Conservation (phyloP, 2,113 vertebrate species). For the Tupaia chinensis region DNA sequence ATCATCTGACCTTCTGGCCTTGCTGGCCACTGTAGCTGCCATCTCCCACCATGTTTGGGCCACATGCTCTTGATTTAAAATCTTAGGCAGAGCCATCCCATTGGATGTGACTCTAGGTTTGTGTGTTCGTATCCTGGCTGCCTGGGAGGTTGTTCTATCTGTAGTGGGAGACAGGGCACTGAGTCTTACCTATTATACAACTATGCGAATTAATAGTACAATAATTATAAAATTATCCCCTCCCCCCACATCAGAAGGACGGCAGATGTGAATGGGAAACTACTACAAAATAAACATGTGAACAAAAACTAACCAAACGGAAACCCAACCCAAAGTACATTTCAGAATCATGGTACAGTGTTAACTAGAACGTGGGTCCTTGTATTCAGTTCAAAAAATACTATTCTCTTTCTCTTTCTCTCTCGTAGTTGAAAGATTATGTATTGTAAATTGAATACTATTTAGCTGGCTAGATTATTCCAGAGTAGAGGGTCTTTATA, state of each 20-base stretch:
- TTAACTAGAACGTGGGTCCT: neutral
- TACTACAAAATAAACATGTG: neutral
- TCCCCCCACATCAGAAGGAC: neutral
- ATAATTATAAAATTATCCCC: too few relatives aligned
- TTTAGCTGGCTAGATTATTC: neutral
- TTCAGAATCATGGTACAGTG: neutral
- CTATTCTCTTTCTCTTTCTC: neutral
- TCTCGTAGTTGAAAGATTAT: neutral
- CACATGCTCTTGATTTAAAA: neutral
- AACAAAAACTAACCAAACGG: neutral
- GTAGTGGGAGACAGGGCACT: neutral
- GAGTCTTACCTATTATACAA: neutral
- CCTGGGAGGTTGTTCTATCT: neutral
- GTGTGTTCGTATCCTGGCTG: neutral
- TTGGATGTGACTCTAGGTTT: neutral
- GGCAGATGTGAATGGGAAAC: neutral
- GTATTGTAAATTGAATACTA: neutral
- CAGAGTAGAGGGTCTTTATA: neutral
- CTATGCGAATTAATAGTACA: too few relatives aligned
- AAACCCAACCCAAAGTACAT: neutral
- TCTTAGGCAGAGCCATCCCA: neutral
- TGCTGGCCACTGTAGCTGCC: neutral
- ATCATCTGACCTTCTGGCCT: neutral
- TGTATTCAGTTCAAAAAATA: neutral
- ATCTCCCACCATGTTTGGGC: neutral